A percentile compares a stretch with the other conserved stretches of the same genome.
phyloP scores from a whole-genome alignment of 30 jellyfish, hydroid and myxozoan species.

The Aurelia aurita region DNA sequence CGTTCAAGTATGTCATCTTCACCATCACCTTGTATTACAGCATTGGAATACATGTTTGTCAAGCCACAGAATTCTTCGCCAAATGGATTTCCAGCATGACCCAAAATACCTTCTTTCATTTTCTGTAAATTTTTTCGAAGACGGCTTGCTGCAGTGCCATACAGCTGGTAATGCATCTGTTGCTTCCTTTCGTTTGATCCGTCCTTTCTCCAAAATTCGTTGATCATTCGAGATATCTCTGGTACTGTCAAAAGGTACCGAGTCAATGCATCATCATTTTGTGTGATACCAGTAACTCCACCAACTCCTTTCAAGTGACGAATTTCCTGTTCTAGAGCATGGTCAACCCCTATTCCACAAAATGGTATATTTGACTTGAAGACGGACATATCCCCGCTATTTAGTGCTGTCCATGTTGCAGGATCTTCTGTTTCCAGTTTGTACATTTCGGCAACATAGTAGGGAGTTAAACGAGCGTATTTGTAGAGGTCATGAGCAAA shows the following conservation, averaged over 20 bases:
- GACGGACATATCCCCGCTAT: constrained; percentile 29
- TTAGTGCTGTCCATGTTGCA: constrained; percentile 19
- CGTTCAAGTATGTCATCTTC: too few species aligned
- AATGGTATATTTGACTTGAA: constrained; percentile 16
- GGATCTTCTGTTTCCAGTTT: constrained; percentile 12
- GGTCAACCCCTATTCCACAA: constrained; percentile 30
- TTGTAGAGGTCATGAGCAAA: constrained; percentile 4
- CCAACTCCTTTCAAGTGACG: constrained; percentile 21
- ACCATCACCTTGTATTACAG: too few species aligned
- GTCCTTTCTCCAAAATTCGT: neutral
- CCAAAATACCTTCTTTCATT: constrained; percentile 16
- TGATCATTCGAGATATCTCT: constrained; percentile 7
- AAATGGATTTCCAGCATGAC: constrained; percentile 25
- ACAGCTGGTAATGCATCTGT: constrained; percentile 23
- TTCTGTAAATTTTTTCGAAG: constrained; percentile 22
- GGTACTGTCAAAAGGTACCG: constrained; percentile 22
- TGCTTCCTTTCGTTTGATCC: constrained; percentile 16
- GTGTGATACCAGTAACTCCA: constrained; percentile 30
- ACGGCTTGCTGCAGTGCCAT: constrained; percentile 22
- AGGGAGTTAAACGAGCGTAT: constrained; percentile 20
- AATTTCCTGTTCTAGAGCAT: constrained; percentile 26
- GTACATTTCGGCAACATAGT: constrained; percentile 12
- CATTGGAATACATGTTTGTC: too few species aligned
- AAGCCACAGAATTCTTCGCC: constrained; percentile 30
- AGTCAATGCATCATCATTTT: constrained; percentile 18